phyloP scores from a whole-genome alignment of 2,797 vertebrate genomes.

The Poeciliopsis presidionis region DNA sequence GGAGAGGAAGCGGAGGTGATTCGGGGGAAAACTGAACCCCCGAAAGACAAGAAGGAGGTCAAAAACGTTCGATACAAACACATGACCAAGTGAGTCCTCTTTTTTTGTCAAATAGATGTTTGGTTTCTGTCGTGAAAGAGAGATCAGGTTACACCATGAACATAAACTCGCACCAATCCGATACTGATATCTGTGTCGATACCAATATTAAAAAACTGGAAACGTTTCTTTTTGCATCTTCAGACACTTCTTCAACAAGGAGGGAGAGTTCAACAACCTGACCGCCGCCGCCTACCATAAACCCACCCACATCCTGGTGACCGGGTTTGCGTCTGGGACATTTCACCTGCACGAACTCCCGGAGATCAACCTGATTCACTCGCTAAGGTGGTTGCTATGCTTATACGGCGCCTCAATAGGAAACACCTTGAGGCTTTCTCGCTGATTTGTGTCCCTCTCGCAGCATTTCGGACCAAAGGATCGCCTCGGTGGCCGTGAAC shows the following conservation, averaged over 20 bases:
- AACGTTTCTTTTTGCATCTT: background rate
- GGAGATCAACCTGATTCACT: slow-evolving; percentile 94
- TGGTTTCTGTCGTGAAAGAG: background rate
- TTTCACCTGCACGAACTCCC: slow-evolving; percentile 98
- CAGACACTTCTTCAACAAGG: slow-evolving; percentile 96
- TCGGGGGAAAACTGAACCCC: slow-evolving; percentile 78
- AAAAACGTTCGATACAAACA: slow-evolving; percentile 87
- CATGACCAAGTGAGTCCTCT: slow-evolving; percentile 84
- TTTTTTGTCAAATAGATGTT: background rate
- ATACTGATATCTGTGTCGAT: too few relatives aligned
- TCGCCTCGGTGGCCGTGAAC: slow-evolving; percentile 88
- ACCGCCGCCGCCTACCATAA: slow-evolving; percentile 91
- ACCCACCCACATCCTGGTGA: slow-evolving; percentile 88
- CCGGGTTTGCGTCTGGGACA: slow-evolving; percentile 93
- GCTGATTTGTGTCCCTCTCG: background rate
- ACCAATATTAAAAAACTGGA: background rate
- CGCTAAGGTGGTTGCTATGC: slow-evolving; percentile 83
- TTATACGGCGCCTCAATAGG: background rate
- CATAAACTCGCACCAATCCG: background rate
- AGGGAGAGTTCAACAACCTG: slow-evolving; percentile 91
- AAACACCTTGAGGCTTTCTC: background rate
- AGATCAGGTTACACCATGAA: background rate
- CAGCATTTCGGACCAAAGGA: slow-evolving; percentile 94
- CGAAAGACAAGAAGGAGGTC: slow-evolving; percentile 72
- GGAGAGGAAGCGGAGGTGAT: slow-evolving; percentile 83